Evolutionary conservation across 2,113 vertebrate species (phyloP).

Genomic region (Coryphaenoides rupestris): DNA sequence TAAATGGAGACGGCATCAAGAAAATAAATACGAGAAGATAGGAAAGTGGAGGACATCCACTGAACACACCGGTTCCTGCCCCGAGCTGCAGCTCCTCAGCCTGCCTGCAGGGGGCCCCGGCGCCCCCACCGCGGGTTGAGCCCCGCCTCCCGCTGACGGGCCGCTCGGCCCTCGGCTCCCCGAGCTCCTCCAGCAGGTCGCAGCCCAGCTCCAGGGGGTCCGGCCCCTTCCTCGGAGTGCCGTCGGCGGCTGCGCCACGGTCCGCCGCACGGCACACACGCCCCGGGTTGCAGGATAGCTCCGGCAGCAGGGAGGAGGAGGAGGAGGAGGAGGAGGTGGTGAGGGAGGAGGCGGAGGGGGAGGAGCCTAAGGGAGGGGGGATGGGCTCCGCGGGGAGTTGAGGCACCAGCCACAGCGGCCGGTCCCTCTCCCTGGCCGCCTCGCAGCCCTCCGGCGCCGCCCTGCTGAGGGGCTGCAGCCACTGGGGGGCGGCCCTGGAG

Average conservation of each 20-base stretch:
- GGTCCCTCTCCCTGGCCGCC: slow-evolving; percentile 48
- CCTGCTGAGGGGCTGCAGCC: slow-evolving; percentile 74
- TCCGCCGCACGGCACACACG: slow-evolving; percentile 51
- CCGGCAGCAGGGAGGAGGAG: slow-evolving; percentile 55
- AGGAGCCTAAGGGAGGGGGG: slow-evolving; percentile 10
- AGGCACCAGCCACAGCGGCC: slow-evolving; percentile 75
- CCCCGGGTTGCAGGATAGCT: slow-evolving; percentile 54
- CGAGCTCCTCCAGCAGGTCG: slow-evolving; percentile 63
- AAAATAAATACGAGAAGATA: no score
- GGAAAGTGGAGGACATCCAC: no score
- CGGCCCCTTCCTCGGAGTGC: slow-evolving; percentile 38
- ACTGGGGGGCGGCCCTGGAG: slow-evolving; percentile 69
- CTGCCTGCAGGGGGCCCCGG: slow-evolving; percentile 28
- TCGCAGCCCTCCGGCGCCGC: slow-evolving; percentile 47
- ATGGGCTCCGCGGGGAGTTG: slow-evolving; percentile 59
- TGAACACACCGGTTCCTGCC: slow-evolving; percentile 30
- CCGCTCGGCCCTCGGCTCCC: slow-evolving; percentile 51
- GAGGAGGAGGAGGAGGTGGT: slow-evolving; percentile 10
- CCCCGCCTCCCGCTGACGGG: slow-evolving; percentile 80
- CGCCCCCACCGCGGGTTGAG: slow-evolving; percentile 34
- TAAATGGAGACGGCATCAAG: no score
- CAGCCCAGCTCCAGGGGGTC: slow-evolving; percentile 61
- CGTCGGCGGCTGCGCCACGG: slow-evolving; percentile 41
- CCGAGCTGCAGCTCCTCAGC: slow-evolving; percentile 41
- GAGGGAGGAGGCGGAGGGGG: slow-evolving; percentile 42